A percentile compares a stretch with the other conserved stretches of the same genome.
Conservation (phyloP, 1,140 invertebrate species). For the Oryzaephilus surinamensis region DNA sequence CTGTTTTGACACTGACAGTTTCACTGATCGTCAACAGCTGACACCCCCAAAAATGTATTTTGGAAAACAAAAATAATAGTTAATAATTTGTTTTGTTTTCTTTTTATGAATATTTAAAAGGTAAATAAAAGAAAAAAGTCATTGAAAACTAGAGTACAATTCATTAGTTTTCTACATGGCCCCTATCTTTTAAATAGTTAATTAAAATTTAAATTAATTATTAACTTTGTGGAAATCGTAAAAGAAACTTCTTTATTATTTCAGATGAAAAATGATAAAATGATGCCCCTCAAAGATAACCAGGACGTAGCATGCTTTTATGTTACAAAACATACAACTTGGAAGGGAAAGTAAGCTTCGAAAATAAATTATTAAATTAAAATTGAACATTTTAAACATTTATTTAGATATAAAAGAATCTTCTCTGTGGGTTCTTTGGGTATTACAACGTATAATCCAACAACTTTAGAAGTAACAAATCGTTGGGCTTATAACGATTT, state of each 20-base stretch:
- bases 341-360: conserved; percentile 85
- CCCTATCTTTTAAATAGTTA: too few species aligned
- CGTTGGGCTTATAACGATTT: conserved; percentile 82
- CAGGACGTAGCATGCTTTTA: conserved; percentile 87
- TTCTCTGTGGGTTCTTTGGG: conserved; percentile 92
- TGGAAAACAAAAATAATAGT: too few species aligned
- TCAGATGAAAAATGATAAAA: conserved; percentile 38
- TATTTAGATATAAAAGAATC: conserved; percentile 85
- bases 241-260: conserved; percentile 8
- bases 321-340: conserved; percentile 91
- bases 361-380: conserved; percentile 1
- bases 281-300: conserved; percentile 80
- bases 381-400: conserved; percentile 2
- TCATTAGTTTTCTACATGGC: too few species aligned
- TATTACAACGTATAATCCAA: conserved; percentile 95
- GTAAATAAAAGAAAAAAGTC: too few species aligned
- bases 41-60: too few species aligned
- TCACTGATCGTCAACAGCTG: too few species aligned
- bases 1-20: too few species aligned
- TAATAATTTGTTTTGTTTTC: too few species aligned
- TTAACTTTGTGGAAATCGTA: too few species aligned
- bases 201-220: too few species aligned
- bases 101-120: too few species aligned
- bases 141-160: too few species aligned
- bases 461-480: conserved; percentile 91